These are phyloP conservation scores for Cremastinae sp. DNA, from an alignment of 2,888 invertebrate species.

Conservation along the genomic window DNA sequence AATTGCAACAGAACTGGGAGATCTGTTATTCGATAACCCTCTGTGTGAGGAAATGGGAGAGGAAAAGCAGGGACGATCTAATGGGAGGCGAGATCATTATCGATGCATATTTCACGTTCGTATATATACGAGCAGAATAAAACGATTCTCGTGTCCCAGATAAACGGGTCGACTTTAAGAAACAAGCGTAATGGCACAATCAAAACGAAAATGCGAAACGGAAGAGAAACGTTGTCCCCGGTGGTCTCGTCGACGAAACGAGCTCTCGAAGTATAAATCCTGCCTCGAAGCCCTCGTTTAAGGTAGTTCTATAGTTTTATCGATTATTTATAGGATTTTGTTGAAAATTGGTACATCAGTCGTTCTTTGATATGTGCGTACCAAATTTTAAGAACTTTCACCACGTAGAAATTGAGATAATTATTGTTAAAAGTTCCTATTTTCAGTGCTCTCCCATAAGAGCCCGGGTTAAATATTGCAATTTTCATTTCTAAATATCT, in stretches of 20 bases:
- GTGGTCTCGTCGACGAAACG: slow-evolving; percentile 34
- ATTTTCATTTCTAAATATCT: too few species aligned
- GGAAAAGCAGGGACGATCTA: slow-evolving; percentile 8
- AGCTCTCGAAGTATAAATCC: slow-evolving; percentile 23
- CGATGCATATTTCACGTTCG: slow-evolving; percentile 26
- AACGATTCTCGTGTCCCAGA: slow-evolving; percentile 19
- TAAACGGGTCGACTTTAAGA: slow-evolving; percentile 11
- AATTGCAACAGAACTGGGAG: not conserved
- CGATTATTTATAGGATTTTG: too few species aligned
- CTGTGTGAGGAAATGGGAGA: not conserved
- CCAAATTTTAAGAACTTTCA: too few species aligned
- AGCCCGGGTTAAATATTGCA: too few species aligned
- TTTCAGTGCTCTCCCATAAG: too few species aligned
- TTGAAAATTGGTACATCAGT: too few species aligned
- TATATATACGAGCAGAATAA: slow-evolving; percentile 18
- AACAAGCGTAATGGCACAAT: slow-evolving; percentile 34
- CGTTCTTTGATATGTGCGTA: too few species aligned
- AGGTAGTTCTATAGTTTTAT: too few species aligned
- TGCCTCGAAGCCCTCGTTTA: slow-evolving; percentile 1
- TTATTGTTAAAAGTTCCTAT: too few species aligned
- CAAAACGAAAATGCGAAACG: slow-evolving; percentile 45
- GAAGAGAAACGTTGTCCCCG: slow-evolving; percentile 30
- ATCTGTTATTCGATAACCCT: slow-evolving; percentile 30
- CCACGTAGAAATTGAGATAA: too few species aligned
- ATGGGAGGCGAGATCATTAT: slow-evolving; percentile 10